These are phyloP conservation scores for Apocrypta bakeri DNA, from an alignment of 1,140 invertebrate genomes.

Conservation along the genomic window DNA sequence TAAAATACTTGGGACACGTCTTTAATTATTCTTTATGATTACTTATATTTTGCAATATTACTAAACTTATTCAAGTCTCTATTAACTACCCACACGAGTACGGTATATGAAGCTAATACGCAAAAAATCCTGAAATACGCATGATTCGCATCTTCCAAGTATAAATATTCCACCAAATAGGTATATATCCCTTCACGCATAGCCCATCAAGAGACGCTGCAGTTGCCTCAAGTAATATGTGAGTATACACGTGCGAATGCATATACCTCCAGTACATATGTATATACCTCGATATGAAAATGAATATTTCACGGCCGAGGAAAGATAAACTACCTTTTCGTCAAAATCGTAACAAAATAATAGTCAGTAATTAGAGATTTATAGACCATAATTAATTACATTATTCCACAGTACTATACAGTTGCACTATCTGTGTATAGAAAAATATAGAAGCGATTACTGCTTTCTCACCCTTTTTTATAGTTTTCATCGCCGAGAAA, in stretches of 20 bases:
- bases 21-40: not conserved
- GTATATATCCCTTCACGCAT: not conserved
- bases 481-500: not conserved
- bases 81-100: not conserved
- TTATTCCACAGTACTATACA: conserved; percentile 20
- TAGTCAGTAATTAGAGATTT: not conserved
- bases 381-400: conserved; percentile 41
- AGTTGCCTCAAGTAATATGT: not conserved
- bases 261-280: no score
- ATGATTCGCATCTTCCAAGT: not conserved
- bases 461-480: conserved; percentile 40
- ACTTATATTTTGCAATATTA: no score
- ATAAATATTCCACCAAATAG: not conserved
- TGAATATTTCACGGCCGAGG: not conserved
- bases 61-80: no score
- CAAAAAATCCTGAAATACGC: not conserved
- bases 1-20: conserved; percentile 46
- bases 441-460: conserved; percentile 13
- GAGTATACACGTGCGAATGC: no score
- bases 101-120: not conserved
- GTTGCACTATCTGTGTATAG: no score
- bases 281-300: not conserved
- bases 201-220: not conserved
- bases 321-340: not conserved
- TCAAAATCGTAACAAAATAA: not conserved